Evolutionary conservation across 23 tunicate species (phyloP).

Genomic region (Phallusia fumigata): DNA sequence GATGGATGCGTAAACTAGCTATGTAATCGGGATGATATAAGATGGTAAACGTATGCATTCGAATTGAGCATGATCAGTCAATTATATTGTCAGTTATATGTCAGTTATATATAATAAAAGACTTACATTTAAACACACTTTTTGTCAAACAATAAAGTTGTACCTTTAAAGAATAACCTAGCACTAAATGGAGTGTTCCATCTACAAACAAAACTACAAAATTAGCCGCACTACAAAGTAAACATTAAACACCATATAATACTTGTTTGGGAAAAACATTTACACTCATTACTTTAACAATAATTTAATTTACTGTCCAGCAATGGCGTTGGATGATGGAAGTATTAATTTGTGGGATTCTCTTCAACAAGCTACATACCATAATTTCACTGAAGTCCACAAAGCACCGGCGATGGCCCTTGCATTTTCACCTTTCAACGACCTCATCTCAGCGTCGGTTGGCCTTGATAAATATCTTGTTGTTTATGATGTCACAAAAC

Average conservation of each 20-base stretch:
- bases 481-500: slow-evolving; percentile 64
- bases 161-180: not conserved
- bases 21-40: too few species aligned
- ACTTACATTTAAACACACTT: too few species aligned
- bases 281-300: too few species aligned
- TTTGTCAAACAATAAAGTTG: too few species aligned
- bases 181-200: not conserved
- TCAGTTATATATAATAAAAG: too few species aligned
- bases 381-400: slow-evolving; percentile 55
- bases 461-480: slow-evolving; percentile 78
- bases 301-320: slow-evolving; percentile 7
- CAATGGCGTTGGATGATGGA: slow-evolving; percentile 85
- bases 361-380: slow-evolving; percentile 33
- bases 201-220: not conserved
- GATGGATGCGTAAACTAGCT: too few species aligned
- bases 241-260: too few species aligned
- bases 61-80: too few species aligned
- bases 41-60: too few species aligned
- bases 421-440: slow-evolving; percentile 73
- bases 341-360: slow-evolving; percentile 68
- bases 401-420: slow-evolving; percentile 84
- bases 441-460: slow-evolving; percentile 68
- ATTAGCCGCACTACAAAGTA: too few species aligned
- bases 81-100: too few species aligned
- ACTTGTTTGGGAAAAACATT: too few species aligned